Base-by-base conservation (phyloP, 2,113 vertebrate species). In the Cariama cristata region DNA sequence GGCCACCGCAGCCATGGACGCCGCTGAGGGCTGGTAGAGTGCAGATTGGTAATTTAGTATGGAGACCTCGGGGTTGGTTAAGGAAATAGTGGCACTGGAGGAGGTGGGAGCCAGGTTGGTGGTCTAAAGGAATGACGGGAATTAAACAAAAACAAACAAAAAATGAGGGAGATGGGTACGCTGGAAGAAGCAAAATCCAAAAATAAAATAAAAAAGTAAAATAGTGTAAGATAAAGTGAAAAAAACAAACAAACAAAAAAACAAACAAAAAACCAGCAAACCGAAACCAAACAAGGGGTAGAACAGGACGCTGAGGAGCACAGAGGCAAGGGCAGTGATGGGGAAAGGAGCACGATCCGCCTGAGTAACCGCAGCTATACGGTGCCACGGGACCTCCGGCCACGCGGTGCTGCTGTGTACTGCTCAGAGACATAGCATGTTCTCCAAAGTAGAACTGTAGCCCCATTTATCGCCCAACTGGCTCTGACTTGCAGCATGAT, bases 41-140 rank as follows among this genome's bases (percentile, higher is more conserved):
- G 99, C 98, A 99, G 99, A 99, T 98, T 98, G 99, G 99, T 99
- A 99, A 99, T 99, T 99, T 99, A 99, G 99, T 99, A 99, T 99
- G 99, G 99, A 99, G 99, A 99, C 99, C 97, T 99, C 99, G 3
- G 99, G 99, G 98, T 99, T 99, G 98, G 99, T 98, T 99, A 99
- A 99, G 98, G 99, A 99, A 98, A 99, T 98, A 99, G 99, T 99
- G 98, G 99, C 99, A 99, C 99, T 99, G 99, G 98, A 99, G 98
- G 99, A 99, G 98, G 99, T 99, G 99, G 99, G 99, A 99, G 99
- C 99, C 98, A 99, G 98, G 98, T 98, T 99, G 98, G 98, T 98
- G 98, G 99, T 99, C 99, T 99, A 98, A 98, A 99, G 99, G 98
- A 98, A 98, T 97, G 98, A 98, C 16, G 98, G 98, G 98, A 98